Conservation (phyloP, 2,888 invertebrate species). For the Euclidia mi region DNA sequence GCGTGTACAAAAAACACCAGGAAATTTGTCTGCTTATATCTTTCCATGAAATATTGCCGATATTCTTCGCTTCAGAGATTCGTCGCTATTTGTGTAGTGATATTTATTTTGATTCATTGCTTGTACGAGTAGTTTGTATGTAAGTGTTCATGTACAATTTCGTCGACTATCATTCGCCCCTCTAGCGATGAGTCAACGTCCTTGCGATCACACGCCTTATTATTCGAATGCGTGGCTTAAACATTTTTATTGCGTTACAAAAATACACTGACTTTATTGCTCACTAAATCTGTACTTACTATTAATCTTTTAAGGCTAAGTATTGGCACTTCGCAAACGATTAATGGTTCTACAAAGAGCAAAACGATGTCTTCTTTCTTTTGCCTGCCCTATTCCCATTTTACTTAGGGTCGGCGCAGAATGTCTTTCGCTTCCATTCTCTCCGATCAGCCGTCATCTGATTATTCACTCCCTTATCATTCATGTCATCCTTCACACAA, state of each 20-base stretch:
- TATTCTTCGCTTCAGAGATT: constrained; percentile 18
- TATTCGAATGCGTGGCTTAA: constrained; percentile 65
- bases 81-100: constrained; percentile 24
- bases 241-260: constrained; percentile 59
- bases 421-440: too few species aligned
- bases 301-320: too few species aligned
- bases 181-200: constrained; percentile 61
- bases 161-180: constrained; percentile 41
- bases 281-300: constrained; percentile 3
- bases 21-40: constrained; percentile 2
- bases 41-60: constrained; percentile 9
- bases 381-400: too few species aligned
- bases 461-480: too few species aligned
- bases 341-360: too few species aligned
- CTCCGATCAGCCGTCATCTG: too few species aligned
- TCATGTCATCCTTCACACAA: too few species aligned
- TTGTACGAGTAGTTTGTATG: constrained; percentile 39
- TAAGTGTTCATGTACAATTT: constrained; percentile 39
- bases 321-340: too few species aligned
- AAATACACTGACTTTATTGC: constrained; percentile 24
- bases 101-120: constrained; percentile 41
- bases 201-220: constrained; percentile 54
- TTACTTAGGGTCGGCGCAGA: too few species aligned
- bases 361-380: too few species aligned
- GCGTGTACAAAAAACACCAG: constrained; percentile 1